phyloP scores from a whole-genome alignment of 2,113 vertebrate genomes.

The Erpornis zantholeuca region DNA sequence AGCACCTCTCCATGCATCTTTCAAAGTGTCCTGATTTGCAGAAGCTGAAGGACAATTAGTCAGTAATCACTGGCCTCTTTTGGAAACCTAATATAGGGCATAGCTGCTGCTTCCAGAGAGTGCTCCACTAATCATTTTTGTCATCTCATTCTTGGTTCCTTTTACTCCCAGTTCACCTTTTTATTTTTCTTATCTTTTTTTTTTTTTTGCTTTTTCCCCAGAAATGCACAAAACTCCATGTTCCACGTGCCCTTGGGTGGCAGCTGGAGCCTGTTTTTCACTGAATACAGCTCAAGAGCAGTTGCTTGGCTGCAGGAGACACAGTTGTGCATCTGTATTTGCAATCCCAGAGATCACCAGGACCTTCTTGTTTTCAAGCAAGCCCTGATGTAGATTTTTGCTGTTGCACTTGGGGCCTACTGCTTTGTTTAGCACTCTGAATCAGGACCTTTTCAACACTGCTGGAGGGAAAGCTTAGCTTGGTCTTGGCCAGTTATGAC shows the following conservation, averaged over 20 bases:
- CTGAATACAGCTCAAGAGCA: background rate
- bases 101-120: background rate
- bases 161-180: background rate
- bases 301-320: background rate
- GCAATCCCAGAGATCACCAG: background rate
- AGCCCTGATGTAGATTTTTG: background rate
- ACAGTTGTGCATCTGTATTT: background rate
- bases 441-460: background rate
- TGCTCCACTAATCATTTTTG: background rate
- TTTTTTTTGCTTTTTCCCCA: background rate
- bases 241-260: background rate
- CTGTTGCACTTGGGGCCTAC: background rate
- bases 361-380: background rate
- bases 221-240: background rate
- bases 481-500: background rate
- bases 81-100: background rate
- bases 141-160: background rate
- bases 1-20: background rate
- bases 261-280: background rate
- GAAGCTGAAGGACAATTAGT: background rate
- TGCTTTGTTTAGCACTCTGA: background rate
- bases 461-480: background rate
- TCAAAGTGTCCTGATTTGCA: background rate
- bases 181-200: rapidly evolving
- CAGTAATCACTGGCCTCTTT: background rate